Evolutionary conservation across 2,113 vertebrate genomes (phyloP).

Genomic region (Terrapene triunguis): DNA sequence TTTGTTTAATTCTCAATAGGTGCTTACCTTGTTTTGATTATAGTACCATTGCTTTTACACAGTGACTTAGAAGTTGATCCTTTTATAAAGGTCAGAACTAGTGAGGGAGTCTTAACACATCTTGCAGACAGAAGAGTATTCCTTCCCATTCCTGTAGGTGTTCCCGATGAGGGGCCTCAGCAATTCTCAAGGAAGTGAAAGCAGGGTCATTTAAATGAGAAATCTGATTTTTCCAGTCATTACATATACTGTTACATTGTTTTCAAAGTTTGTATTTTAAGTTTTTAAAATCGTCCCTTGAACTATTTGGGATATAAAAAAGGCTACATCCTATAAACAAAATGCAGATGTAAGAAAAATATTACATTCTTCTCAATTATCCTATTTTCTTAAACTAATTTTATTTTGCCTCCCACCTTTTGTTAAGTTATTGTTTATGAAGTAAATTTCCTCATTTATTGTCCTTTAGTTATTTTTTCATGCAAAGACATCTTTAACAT

Average conservation of each 20-base stretch:
- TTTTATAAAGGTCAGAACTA: background rate
- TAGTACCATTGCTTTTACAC: background rate
- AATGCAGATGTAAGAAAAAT: background rate
- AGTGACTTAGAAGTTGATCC: background rate
- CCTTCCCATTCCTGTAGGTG: background rate
- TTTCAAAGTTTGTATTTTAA: background rate
- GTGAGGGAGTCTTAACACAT: background rate
- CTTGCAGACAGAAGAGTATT: background rate
- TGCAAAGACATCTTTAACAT: background rate
- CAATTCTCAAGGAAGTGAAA: background rate
- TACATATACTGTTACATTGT: background rate
- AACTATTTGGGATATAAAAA: background rate
- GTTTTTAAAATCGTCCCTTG: background rate
- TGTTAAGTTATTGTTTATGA: background rate
- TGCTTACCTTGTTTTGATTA: background rate
- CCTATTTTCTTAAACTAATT: background rate
- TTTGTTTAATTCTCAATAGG: background rate
- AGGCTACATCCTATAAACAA: background rate
- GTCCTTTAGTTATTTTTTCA: background rate
- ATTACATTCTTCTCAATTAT: background rate
- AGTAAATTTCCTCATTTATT: background rate
- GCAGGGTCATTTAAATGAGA: background rate
- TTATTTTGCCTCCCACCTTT: background rate
- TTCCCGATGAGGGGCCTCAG: background rate
- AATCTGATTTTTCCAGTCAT: background rate